Conservation (phyloP, 1,140 invertebrate genomes). For the Lerema accius region DNA sequence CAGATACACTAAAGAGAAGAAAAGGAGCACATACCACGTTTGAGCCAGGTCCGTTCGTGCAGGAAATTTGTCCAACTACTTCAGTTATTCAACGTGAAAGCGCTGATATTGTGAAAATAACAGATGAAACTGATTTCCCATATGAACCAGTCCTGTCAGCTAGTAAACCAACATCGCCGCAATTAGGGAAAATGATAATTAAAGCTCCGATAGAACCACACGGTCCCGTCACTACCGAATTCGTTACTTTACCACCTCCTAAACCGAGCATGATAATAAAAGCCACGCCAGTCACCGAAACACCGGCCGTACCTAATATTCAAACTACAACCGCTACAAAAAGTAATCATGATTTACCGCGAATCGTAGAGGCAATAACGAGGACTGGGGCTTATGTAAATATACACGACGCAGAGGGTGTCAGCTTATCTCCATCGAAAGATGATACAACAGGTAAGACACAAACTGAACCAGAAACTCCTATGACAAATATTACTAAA, state of each 20-base stretch:
- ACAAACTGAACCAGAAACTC: constrained; percentile 51
- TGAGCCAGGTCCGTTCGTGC: constrained; percentile 91
- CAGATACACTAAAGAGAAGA: constrained; percentile 91
- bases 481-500: constrained; percentile 46
- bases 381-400: constrained; percentile 88
- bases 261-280: constrained; percentile 84
- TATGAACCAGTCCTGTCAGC: constrained; percentile 59
- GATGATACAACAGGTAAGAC: constrained; percentile 84
- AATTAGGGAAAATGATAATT: constrained; percentile 87
- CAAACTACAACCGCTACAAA: constrained; percentile 40
- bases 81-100: constrained; percentile 72
- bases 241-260: constrained; percentile 84
- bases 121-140: constrained; percentile 74
- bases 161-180: constrained; percentile 79
- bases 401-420: constrained; percentile 86
- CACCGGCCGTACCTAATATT: constrained; percentile 42
- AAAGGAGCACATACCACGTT: constrained; percentile 93
- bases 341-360: constrained; percentile 59
- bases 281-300: constrained; percentile 77
- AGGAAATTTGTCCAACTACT: constrained; percentile 83
- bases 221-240: constrained; percentile 84
- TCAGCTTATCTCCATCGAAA: constrained; percentile 84
- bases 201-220: constrained; percentile 82
- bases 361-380: constrained; percentile 74
- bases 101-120: constrained; percentile 70